These are phyloP conservation scores for Ganaspis brasiliensis DNA, from an alignment of 2,888 invertebrate species.

Conservation along the genomic window DNA sequence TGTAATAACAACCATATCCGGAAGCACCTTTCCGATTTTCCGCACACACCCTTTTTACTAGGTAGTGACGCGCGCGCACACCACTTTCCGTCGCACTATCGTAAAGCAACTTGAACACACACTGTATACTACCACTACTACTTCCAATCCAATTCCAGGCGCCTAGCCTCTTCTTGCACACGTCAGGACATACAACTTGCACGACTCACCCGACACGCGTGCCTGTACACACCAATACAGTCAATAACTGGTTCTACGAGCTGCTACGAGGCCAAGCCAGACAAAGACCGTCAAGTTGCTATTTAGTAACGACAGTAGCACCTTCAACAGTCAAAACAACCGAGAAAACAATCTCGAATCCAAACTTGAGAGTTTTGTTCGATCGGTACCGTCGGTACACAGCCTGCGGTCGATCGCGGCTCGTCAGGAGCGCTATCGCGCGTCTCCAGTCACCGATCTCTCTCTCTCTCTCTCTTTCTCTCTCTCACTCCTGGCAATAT, in stretches of 20 bases:
- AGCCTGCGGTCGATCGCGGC: conserved; percentile 38
- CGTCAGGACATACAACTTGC: conserved; percentile 46
- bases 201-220: conserved; percentile 59
- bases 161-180: conserved; percentile 40
- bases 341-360: not conserved
- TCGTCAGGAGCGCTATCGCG: conserved; percentile 41
- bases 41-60: conserved; percentile 59
- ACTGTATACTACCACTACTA: conserved; percentile 50
- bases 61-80: conserved; percentile 41
- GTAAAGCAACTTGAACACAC: conserved; percentile 27
- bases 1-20: conserved; percentile 37
- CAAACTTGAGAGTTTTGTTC: conserved; percentile 13
- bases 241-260: conserved; percentile 29
- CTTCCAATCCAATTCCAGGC: conserved; percentile 37
- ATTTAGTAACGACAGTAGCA: conserved; percentile 47
- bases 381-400: not conserved
- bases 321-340: not conserved
- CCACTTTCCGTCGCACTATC: conserved; percentile 51
- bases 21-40: conserved; percentile 51
- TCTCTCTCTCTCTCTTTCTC: conserved; percentile 58
- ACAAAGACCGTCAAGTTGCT: conserved; percentile 18
- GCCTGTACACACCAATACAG: conserved; percentile 50
- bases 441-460: conserved; percentile 51
- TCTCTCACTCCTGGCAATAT: conserved; percentile 50
- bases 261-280: not conserved